Conservation (phyloP, 64 coral and sea anemone species). For the Acropora tenuis region DNA sequence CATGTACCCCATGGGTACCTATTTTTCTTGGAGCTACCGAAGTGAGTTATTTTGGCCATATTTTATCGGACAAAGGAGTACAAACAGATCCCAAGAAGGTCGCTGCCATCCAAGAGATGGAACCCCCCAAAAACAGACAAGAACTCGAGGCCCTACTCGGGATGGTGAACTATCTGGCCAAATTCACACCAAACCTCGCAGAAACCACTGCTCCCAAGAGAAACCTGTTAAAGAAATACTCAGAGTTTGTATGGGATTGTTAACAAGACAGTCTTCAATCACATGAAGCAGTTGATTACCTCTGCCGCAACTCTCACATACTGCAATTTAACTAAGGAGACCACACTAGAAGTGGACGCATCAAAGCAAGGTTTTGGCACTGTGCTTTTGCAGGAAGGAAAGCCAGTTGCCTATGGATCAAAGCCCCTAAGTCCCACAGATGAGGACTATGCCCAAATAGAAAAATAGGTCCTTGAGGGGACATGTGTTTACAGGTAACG, state of each 20-base stretch:
- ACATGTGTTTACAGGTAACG: no score
- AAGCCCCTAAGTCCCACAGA: no score
- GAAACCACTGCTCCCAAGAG: not conserved
- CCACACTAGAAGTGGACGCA: constrained; percentile 19
- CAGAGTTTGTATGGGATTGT: not conserved
- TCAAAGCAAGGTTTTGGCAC: constrained; percentile 16
- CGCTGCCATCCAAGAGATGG: constrained; percentile 4
- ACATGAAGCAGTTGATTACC: not conserved
- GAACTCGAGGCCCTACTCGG: not conserved
- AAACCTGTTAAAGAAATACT: not conserved
- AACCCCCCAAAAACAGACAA: not conserved
- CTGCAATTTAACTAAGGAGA: constrained; percentile 1
- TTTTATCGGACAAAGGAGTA: not conserved
- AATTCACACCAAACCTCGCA: not conserved
- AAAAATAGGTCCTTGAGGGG: no score
- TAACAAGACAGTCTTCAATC: not conserved
- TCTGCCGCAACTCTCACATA: not conserved
- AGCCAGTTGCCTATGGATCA: not conserved
- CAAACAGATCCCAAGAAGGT: not conserved
- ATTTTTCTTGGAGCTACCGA: not conserved
- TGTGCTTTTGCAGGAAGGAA: constrained; percentile 7
- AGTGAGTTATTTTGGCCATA: not conserved
- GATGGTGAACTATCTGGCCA: not conserved
- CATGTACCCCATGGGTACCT: not conserved
- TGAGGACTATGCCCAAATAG: no score